Conservation (phyloP, 1,140 invertebrate genomes). For the Solenopsis fugax region DNA sequence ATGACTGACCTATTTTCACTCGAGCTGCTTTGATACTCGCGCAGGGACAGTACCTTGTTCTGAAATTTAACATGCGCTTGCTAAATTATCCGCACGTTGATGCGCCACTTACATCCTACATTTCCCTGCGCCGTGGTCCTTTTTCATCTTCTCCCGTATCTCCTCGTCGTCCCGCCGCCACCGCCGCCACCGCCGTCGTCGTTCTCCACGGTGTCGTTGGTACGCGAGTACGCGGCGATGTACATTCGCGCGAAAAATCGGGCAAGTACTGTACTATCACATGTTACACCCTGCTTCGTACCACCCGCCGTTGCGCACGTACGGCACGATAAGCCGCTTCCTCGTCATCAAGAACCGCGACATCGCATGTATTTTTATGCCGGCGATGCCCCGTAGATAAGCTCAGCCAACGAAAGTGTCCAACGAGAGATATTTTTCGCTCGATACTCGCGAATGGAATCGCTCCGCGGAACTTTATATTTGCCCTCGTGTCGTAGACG, state of each 20-base stretch:
- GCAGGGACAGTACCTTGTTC: slow-evolving; percentile 7
- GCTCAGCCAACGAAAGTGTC: slow-evolving; percentile 39
- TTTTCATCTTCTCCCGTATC: slow-evolving; percentile 44
- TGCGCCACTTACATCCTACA: slow-evolving; percentile 53
- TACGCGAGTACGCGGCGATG: slow-evolving; percentile 22
- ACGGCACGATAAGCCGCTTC: slow-evolving; percentile 57
- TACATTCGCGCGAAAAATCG: slow-evolving; percentile 58
- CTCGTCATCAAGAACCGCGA: slow-evolving; percentile 59
- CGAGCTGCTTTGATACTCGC: slow-evolving; percentile 18
- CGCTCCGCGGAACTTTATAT: slow-evolving; percentile 2
- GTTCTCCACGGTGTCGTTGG: slow-evolving; percentile 51
- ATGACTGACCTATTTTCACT: slow-evolving; percentile 5
- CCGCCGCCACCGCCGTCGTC: not conserved
- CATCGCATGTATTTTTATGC: slow-evolving; percentile 51
- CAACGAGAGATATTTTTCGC: slow-evolving; percentile 42
- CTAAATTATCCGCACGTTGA: slow-evolving; percentile 56
- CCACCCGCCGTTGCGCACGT: slow-evolving; percentile 31
- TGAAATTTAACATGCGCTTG: slow-evolving; percentile 51
- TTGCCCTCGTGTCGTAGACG: not conserved
- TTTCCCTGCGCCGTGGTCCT: slow-evolving; percentile 26
- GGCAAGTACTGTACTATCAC: slow-evolving; percentile 56
- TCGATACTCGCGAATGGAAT: slow-evolving; percentile 41
- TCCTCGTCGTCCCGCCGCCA: not conserved
- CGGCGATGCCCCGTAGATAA: slow-evolving; percentile 43
- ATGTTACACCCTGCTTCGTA: slow-evolving; percentile 41